Percentiles rank a stretch among this genome's conserved stretches.
Conservation (phyloP, 2,888 invertebrate genomes). For the Xestia c-nigrum region DNA sequence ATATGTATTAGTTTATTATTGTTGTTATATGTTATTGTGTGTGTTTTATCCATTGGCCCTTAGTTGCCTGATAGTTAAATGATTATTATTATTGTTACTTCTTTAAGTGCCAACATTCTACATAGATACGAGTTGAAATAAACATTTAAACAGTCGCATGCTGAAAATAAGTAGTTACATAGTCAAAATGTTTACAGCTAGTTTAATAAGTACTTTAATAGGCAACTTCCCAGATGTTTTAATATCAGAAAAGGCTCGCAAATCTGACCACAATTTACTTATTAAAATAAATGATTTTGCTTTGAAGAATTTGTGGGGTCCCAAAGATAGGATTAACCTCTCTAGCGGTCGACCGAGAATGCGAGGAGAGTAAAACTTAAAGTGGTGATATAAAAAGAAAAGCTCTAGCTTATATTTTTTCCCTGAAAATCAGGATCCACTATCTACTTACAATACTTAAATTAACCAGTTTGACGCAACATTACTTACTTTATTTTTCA, state of each 20-base stretch:
- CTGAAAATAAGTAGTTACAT: neutral
- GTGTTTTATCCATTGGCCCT: too few species aligned
- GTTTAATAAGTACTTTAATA: neutral
- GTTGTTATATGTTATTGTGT: too few species aligned
- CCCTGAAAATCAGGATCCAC: neutral
- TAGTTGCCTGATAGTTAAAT: too few species aligned
- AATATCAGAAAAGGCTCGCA: neutral
- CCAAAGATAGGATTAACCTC: conserved; percentile 11
- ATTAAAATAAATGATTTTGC: conserved; percentile 6
- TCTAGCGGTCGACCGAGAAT: conserved; percentile 1
- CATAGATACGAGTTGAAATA: neutral
- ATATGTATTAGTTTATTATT: too few species aligned
- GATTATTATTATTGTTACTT: too few species aligned
- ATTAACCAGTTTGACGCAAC: neutral
- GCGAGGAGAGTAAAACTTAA: neutral
- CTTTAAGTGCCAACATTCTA: too few species aligned
- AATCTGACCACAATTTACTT: conserved; percentile 4
- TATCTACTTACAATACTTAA: neutral
- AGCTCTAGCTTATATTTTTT: neutral
- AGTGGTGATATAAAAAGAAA: neutral
- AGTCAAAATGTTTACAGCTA: neutral
- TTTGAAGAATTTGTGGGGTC: conserved; percentile 9
- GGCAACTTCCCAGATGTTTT: neutral
- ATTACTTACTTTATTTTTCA: neutral
- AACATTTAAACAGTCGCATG: neutral